Base-by-base conservation (phyloP, 2,113 vertebrate genomes). In the Eulemur macaco region DNA sequence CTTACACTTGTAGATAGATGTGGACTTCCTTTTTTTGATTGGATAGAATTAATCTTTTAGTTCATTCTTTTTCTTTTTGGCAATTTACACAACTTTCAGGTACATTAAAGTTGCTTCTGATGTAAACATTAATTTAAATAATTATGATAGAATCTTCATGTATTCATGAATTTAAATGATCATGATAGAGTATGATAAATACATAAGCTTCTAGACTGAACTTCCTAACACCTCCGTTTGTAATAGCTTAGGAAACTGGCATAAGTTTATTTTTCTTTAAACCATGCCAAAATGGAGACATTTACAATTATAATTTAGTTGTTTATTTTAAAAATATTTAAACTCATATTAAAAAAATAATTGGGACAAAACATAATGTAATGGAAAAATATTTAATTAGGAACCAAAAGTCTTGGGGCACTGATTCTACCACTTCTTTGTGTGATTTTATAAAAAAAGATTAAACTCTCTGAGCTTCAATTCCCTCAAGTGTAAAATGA, bases 381-480 rank as follows among this genome's bases (percentile, higher is more conserved):
- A 1, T 58, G 58, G 54, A 77, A 68, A 69, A 56, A 31, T 9
- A 63, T 69, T 93, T 95, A 29, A 63, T 76, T 86, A 85, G 52
- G 39, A 88, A 5, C 27, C 68, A 60, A 25, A 84, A 90, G 42
- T 50, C 39, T 63, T 91, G 34, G 15, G 50, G 13, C 20, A 13
- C n/a, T 39, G 29, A 56, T 56, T 94, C 58, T 78, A 18, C 12
- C 25, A 63, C 1, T 76, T 88, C 37, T 34, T 29, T 68, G 18
- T 47, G 21, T 52, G 73, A 58, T 64, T 84, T 95, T 83, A 45
- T 31, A 2, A 68, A 91, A 91, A 82, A 78, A 89, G 73, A 86
- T 85, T 94, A 90, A 73, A 39, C 18, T 89, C 11, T 93, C 56
- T 74, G 66, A 93, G 60, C n/a, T 92, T 86, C 27, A 95, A 15